These are phyloP conservation scores for Morpho deidamia DNA, from an alignment of 2,888 invertebrate genomes.

Conservation along the genomic window DNA sequence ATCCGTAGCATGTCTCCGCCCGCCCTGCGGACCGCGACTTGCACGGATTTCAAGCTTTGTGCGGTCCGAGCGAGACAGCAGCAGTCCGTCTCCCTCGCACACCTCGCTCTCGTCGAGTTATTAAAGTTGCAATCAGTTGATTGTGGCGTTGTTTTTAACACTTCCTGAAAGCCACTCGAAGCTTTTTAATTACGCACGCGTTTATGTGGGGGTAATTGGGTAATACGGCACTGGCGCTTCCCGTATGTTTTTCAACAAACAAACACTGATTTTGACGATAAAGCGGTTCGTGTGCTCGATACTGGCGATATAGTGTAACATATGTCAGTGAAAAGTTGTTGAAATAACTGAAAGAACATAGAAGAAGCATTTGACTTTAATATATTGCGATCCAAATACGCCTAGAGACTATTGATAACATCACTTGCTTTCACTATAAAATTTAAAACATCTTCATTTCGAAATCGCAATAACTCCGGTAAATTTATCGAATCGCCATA, in stretches of 20 bases:
- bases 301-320: neutral
- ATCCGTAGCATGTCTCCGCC: slow-evolving; percentile 33
- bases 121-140: slow-evolving; percentile 71
- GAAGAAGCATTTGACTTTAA: too few species aligned
- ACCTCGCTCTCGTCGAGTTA: slow-evolving; percentile 47
- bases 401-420: too few species aligned
- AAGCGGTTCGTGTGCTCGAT: neutral
- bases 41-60: slow-evolving; percentile 56
- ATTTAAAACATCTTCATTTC: too few species aligned
- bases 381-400: too few species aligned
- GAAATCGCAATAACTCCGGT: too few species aligned
- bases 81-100: slow-evolving; percentile 36
- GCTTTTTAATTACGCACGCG: slow-evolving; percentile 49
- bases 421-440: too few species aligned
- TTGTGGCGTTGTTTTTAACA: slow-evolving; percentile 56
- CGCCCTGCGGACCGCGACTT: slow-evolving; percentile 54
- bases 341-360: too few species aligned
- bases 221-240: neutral
- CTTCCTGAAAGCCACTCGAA: slow-evolving; percentile 57
- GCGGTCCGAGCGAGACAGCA: slow-evolving; percentile 38
- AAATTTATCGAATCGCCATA: too few species aligned
- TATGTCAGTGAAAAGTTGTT: too few species aligned
- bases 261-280: slow-evolving; percentile 3
- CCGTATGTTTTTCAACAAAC: neutral
- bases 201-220: slow-evolving; percentile 14